phyloP scores from a whole-genome alignment of 2,797 vertebrate genomes.

The Phrynocephalus vlangalii region DNA sequence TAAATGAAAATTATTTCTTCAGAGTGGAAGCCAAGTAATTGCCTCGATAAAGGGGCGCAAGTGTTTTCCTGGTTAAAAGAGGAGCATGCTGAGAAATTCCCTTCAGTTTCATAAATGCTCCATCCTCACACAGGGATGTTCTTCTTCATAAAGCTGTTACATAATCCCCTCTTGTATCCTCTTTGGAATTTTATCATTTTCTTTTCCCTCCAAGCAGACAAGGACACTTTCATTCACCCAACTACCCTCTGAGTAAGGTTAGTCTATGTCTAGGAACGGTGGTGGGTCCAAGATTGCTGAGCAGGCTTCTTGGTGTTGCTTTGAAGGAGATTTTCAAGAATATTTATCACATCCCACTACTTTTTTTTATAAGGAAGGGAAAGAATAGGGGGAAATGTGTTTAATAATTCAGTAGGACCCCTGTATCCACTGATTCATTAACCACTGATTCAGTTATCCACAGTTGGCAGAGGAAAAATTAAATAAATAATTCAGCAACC shows the following conservation, averaged over 20 bases:
- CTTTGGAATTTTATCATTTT: not conserved
- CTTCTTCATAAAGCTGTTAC: too few relatives aligned
- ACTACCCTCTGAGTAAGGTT: not conserved
- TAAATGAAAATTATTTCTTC: not conserved
- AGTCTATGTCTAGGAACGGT: not conserved
- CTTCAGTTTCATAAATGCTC: not conserved
- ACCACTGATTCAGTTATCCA: too few relatives aligned
- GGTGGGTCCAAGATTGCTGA: too few relatives aligned
- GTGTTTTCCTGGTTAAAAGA: not conserved
- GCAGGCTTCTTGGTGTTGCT: too few relatives aligned
- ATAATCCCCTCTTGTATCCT: not conserved
- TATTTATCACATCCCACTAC: not conserved
- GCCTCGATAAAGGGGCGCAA: not conserved
- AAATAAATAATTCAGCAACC: too few relatives aligned
- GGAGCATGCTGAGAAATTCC: not conserved
- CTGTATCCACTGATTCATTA: too few relatives aligned
- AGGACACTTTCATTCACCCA: not conserved
- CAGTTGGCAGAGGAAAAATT: too few relatives aligned
- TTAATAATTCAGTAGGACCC: too few relatives aligned
- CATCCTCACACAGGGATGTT: not conserved
- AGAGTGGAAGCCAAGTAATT: not conserved
- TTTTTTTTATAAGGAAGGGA: not conserved
- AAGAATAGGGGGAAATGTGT: not conserved
- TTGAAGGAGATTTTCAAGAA: constrained; percentile 12
- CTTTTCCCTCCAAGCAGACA: not conserved